Conservation (phyloP, 2,113 vertebrate genomes). For the Dasypus novemcinctus region DNA sequence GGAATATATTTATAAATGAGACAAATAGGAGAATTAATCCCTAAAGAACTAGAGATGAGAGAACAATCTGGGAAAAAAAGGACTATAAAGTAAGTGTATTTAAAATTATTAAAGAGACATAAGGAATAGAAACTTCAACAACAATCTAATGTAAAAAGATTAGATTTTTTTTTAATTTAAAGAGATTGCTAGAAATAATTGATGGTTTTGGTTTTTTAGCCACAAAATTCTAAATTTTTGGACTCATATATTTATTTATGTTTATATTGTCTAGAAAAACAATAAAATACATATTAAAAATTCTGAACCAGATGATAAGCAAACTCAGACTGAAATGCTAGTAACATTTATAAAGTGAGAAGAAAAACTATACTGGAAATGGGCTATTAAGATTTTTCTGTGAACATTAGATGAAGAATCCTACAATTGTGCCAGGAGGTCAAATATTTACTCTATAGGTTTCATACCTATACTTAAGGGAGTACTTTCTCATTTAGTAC, state of each 20-base stretch:
- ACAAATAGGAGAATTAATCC: neutral
- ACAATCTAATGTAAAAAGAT: neutral
- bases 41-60: neutral
- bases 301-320: neutral
- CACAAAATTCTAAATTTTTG: slow-evolving; percentile 12
- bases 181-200: slow-evolving; percentile 28
- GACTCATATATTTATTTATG: neutral
- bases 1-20: neutral
- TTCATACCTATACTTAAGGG: neutral
- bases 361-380: neutral
- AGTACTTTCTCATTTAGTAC: slow-evolving; percentile 17
- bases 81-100: neutral
- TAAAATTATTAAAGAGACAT: neutral
- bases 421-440: slow-evolving; percentile 31
- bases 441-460: neutral
- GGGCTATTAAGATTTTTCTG: neutral
- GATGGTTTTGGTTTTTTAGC: slow-evolving; percentile 16
- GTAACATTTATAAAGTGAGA: slow-evolving; percentile 4
- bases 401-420: slow-evolving; percentile 15
- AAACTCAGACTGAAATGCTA: slow-evolving; percentile 24
- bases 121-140: neutral
- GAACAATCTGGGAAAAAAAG: neutral
- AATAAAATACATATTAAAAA: slow-evolving; percentile 18
- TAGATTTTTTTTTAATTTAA: neutral
- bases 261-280: neutral